Conservation (phyloP, 2,113 vertebrate species). For the Nothobranchius kuhntae region DNA sequence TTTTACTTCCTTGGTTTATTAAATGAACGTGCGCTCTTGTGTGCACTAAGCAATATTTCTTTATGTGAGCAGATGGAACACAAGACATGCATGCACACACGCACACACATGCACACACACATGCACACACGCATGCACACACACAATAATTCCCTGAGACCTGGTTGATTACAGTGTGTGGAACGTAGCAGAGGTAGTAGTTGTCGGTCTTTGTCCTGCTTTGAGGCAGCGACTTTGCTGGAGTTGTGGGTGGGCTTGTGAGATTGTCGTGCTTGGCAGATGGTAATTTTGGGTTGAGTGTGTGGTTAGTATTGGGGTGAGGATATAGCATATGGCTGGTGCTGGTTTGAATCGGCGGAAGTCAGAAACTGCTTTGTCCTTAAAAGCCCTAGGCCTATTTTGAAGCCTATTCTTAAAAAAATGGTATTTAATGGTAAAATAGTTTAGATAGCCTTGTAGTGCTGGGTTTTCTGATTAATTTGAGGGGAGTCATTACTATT, state of each 20-base stretch:
- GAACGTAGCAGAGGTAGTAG: slow-evolving; percentile 63
- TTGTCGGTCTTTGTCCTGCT: slow-evolving; percentile 64
- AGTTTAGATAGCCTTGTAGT: too few relatives aligned
- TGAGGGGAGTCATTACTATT: too few relatives aligned
- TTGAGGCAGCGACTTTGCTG: slow-evolving; percentile 53
- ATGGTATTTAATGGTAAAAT: too few relatives aligned
- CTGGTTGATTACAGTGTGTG: slow-evolving; percentile 70
- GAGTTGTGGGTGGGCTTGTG: slow-evolving; percentile 74
- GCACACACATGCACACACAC: slow-evolving; percentile 17
- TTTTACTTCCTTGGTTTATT: slow-evolving; percentile 31
- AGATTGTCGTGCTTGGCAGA: slow-evolving; percentile 67
- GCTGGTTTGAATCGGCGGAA: slow-evolving; percentile 55
- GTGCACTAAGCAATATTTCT: slow-evolving; percentile 4
- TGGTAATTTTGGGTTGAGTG: slow-evolving; percentile 73
- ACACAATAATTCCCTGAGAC: slow-evolving; percentile 50
- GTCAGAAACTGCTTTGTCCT: slow-evolving; percentile 38
- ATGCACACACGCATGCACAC: slow-evolving; percentile 14
- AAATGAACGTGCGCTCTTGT: slow-evolving; percentile 16
- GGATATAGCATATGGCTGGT: slow-evolving; percentile 65
- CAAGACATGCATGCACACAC: not conserved
- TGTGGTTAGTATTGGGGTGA: slow-evolving; percentile 72
- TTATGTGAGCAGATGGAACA: slow-evolving; percentile 16
- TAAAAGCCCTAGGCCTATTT: too few relatives aligned
- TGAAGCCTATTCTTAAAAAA: too few relatives aligned
- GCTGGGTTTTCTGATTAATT: too few relatives aligned